These are phyloP conservation scores for Chaenodraco wilsoni DNA, from an alignment of 2,797 vertebrate genomes.

Conservation along the genomic window DNA sequence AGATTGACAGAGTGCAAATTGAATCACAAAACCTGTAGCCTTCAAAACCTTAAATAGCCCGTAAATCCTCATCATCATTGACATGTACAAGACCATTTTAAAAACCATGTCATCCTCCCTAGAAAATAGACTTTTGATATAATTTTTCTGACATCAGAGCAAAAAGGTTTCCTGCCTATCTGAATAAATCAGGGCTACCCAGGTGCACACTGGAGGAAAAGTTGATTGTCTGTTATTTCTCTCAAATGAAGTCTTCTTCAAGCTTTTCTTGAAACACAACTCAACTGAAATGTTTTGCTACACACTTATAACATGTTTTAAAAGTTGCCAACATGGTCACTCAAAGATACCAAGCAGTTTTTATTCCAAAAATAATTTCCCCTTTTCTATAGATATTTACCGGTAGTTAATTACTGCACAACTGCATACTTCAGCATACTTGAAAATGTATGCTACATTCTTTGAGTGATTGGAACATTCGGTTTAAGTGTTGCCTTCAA, in stretches of 20 bases:
- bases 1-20: slow-evolving; percentile 14
- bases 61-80: neutral
- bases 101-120: slow-evolving; percentile 1
- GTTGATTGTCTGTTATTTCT: neutral
- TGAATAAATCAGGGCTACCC: neutral
- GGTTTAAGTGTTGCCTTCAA: slow-evolving; percentile 46
- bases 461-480: slow-evolving; percentile 29
- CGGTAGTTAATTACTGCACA: neutral
- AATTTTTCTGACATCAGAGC: neutral
- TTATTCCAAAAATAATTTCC: neutral
- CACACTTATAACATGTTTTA: neutral
- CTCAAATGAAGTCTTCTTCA: neutral
- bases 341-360: neutral
- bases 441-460: neutral
- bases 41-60: slow-evolving; percentile 13
- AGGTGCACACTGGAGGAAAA: neutral
- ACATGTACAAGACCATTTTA: slow-evolving; percentile 9
- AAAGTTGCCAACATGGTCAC: neutral
- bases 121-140: neutral
- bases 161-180: neutral
- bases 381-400: neutral
- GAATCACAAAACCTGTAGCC: slow-evolving; percentile 7
- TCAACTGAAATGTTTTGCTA: neutral
- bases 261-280: neutral
- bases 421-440: neutral